Base-by-base conservation (phyloP, 2,888 invertebrate genomes). In the Diabrotica balteata region DNA sequence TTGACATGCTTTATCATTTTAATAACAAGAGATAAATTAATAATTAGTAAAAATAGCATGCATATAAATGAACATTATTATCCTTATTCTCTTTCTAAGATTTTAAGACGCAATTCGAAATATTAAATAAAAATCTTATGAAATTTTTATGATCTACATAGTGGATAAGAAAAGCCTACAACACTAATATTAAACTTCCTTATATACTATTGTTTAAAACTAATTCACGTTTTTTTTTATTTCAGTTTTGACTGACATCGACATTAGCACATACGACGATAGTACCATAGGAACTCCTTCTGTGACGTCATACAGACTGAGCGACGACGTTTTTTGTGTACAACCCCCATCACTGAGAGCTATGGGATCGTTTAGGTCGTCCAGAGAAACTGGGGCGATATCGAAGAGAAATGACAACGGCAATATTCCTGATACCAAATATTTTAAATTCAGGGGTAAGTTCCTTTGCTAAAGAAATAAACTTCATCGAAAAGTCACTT, bases 221-320 rank as follows among this genome's bases (percentile, higher is more conserved):
- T 32, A 32, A 32, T 32, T 5, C 5, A 32, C 32, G 5, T 32
- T 32, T 32, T 32, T 47, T 6, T 67, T 69, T 69, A 63, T 82
- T 83, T 2, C 80, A 89, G 88, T 88, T 75, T 82, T 88, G 81
- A 87, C 88, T 66, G 88, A 89, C 77, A 85, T 88, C 74, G 88
- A 89, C 77, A 87, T 87, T 84, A 82, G 86, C 84, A 86, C 81
- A 6, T 84, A 83, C 76, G 83, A 84, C 69, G 82, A 81, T 68
- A 82, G 83, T 74, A 83, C 82, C 17, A 70, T 83, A 54, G 82
- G 80, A 72, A 79, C 83, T n/a, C 82, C 81, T 52, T 82, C 83
- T 46, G 80, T 83, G 51, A 80, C 82, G 68, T 85, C 82, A 4
- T 83, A 82, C 73, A 76, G 83, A 75, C 75, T 83, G 77, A 83